Base-by-base conservation (phyloP, 1,140 invertebrate species). In the Spodoptera litura region DNA sequence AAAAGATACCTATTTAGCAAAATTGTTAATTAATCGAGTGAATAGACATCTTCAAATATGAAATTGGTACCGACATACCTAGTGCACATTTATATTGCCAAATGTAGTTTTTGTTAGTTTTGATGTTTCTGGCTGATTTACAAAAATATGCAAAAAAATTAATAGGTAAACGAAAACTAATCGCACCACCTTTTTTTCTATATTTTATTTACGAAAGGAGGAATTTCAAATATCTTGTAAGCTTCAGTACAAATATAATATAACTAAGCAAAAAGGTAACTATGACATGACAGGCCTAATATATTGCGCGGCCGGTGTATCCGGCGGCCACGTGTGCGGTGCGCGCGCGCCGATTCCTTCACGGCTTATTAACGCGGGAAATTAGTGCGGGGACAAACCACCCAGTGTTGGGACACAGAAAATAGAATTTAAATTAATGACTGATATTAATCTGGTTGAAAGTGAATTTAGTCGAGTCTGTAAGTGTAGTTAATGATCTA, bases 361-460 rank as follows among this genome's bases (percentile, higher is more conserved):
- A 89, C 88, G 89, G 82, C 85, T 87, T 90, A 91, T 91, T 90
- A 87, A 79, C 82, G 52, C 78, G 76, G 81, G 82, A 87, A 89
- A 89, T 91, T 88, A 87, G 83, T 85, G 79, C 55, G 20, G 66
- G 44, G 51, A 77, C 62, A 25, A 44, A 71, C 79, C 79, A 80
- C 79, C 79, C 79, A 77, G 68, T 62, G 52, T 44, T 62, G 27
- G 13, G 38, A 78, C 35, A 59, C 38, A 75, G 27, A 75, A 79
- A 79, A 79, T 79, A 79, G 61, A 75, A 25, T 51, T 74, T 35
- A 74, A 52, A 79, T 73, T 73, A 56, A 79, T 79, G 49, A 52
- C 49, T 51, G 38, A 62, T 53, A 75, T 75, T 75, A 62, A 75
- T 75, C 44, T 64, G 15, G 73, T 53, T 75, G 73, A 75, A 75